Evolutionary conservation across 2,113 vertebrate genomes (phyloP).

Genomic region (Lepus europaeus): DNA sequence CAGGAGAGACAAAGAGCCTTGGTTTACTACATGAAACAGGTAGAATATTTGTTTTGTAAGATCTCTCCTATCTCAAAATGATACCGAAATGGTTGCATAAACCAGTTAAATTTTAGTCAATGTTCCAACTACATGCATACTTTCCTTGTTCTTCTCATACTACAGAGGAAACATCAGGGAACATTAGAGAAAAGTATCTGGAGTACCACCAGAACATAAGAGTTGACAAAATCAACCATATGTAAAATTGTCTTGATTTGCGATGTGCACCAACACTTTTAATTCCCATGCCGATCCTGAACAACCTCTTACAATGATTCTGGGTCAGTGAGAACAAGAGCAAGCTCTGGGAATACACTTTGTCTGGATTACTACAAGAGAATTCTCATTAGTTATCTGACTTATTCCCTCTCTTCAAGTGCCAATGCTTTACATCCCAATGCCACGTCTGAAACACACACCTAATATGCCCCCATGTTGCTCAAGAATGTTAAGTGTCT

Average conservation of each 20-base stretch:
- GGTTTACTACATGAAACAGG: constrained; percentile 13
- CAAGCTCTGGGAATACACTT: neutral
- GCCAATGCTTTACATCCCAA: neutral
- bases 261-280: neutral
- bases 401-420: neutral
- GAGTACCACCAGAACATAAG: neutral
- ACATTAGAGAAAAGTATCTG: neutral
- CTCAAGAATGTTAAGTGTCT: neutral
- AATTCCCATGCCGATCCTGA: neutral
- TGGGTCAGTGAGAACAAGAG: neutral
- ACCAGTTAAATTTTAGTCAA: neutral
- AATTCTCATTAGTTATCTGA: neutral
- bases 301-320: neutral
- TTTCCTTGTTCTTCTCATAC: neutral
- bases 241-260: neutral
- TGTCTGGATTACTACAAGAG: neutral
- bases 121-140: neutral
- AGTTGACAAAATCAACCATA: neutral
- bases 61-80: neutral
- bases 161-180: neutral
- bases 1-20: neutral
- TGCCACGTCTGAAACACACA: neutral
- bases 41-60: constrained; percentile 3
- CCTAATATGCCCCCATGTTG: neutral
- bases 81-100: neutral